Percentiles rank a stretch among this genome's conserved stretches.
Evolutionary conservation across 2,113 vertebrate species (phyloP).

Genomic region (Xenus cinereus): DNA sequence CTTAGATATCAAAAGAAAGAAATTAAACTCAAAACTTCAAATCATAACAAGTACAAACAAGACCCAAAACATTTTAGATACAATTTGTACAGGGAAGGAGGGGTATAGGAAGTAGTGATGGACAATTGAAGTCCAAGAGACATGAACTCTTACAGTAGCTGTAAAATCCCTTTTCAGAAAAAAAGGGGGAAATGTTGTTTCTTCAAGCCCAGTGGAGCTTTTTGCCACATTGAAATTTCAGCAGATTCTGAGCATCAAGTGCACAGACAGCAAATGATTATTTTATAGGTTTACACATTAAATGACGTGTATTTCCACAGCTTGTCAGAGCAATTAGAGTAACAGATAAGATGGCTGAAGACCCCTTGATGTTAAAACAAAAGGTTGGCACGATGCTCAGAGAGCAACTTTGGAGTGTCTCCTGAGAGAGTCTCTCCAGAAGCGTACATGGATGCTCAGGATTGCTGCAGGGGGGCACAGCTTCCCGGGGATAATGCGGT

Average conservation of each 20-base stretch:
- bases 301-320: background rate
- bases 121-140: background rate
- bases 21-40: background rate
- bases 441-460: background rate
- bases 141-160: background rate
- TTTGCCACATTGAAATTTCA: background rate
- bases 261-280: background rate
- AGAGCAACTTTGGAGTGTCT: background rate
- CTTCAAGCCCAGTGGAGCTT: background rate
- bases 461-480: fast-evolving
- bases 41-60: background rate
- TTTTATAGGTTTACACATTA: conserved; percentile 42
- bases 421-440: background rate
- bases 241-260: background rate
- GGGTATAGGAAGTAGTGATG: background rate
- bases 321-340: conserved; percentile 9
- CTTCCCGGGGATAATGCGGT: background rate
- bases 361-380: conserved; percentile 19
- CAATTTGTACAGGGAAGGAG: background rate
- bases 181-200: background rate
- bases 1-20: background rate
- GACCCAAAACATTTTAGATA: background rate
- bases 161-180: background rate
- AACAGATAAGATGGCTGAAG: conserved; percentile 46
- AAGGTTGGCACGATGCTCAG: background rate